Conservation (phyloP, 2,113 vertebrate species). For the Helogale parvula region DNA sequence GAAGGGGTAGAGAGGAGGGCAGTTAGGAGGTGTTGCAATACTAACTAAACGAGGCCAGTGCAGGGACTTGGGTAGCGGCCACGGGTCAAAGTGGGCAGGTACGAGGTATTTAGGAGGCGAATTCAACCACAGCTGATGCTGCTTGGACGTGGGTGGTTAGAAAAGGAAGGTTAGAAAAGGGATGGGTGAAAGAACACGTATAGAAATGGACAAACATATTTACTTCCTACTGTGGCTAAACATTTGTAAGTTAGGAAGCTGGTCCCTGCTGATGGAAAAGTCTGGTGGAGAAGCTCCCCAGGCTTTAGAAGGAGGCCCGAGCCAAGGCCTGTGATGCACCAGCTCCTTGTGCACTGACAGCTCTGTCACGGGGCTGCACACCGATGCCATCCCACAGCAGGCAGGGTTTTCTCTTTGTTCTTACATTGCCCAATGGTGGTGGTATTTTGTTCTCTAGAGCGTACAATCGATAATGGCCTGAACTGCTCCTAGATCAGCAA, state of each 20-base stretch:
- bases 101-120: not conserved
- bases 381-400: accelerated
- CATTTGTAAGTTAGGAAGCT: not conserved
- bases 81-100: not conserved
- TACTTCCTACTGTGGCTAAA: not conserved
- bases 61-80: not conserved
- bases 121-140: not conserved
- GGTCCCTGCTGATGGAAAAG: not conserved
- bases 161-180: not conserved
- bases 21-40: not conserved
- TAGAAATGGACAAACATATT: not conserved
- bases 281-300: not conserved
- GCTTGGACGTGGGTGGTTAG: not conserved
- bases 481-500: not conserved
- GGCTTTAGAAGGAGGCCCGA: not conserved
- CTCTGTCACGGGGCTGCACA: not conserved
- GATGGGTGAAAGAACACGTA: not conserved
- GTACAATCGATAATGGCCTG: not conserved
- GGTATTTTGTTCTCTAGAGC: not conserved
- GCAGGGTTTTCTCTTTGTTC: not conserved
- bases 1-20: not conserved
- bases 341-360: accelerated
- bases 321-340: not conserved
- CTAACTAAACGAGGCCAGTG: not conserved
- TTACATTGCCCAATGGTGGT: not conserved